phyloP scores from a whole-genome alignment of 37 sponge, comb jelly and placozoan genomes.

The Beroe ovata region DNA sequence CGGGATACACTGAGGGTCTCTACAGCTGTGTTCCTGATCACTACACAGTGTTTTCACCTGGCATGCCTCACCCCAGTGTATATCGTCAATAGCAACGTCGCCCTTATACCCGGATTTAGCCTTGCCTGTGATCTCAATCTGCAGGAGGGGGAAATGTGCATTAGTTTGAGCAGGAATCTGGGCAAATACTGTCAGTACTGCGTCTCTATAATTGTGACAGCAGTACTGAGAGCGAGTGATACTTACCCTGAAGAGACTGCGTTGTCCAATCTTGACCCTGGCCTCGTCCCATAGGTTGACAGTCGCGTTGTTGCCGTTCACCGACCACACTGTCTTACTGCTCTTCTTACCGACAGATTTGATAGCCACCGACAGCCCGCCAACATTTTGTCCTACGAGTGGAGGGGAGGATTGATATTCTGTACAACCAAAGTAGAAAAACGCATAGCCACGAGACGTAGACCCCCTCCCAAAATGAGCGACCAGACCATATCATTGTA shows the following conservation, averaged over 20 bases:
- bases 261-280: slow-evolving; percentile 14
- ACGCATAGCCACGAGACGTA: too few species aligned
- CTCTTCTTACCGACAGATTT: neutral
- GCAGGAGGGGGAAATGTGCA: neutral
- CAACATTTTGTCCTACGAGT: slow-evolving; percentile 49
- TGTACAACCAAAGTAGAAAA: too few species aligned
- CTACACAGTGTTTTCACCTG: neutral
- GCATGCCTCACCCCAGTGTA: slow-evolving; percentile 4
- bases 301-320: slow-evolving; percentile 23
- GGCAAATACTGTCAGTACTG: too few species aligned
- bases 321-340: slow-evolving; percentile 26
- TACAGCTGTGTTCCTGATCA: slow-evolving; percentile 56
- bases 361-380: neutral
- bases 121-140: slow-evolving; percentile 19
- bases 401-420: slow-evolving; percentile 7
- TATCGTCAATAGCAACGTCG: slow-evolving; percentile 57
- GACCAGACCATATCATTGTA: too few species aligned
- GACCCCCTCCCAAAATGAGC: neutral
- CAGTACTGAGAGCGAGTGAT: too few species aligned
- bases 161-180: too few species aligned
- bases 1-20: slow-evolving; percentile 60
- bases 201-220: too few species aligned
- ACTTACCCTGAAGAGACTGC: slow-evolving; percentile 58
- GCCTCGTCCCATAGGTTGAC: slow-evolving; percentile 12
- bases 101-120: slow-evolving; percentile 23